Percentiles rank a stretch among this genome's conserved stretches.
Conservation (phyloP, 2,797 vertebrate species). For the Echeneis naucrates region DNA sequence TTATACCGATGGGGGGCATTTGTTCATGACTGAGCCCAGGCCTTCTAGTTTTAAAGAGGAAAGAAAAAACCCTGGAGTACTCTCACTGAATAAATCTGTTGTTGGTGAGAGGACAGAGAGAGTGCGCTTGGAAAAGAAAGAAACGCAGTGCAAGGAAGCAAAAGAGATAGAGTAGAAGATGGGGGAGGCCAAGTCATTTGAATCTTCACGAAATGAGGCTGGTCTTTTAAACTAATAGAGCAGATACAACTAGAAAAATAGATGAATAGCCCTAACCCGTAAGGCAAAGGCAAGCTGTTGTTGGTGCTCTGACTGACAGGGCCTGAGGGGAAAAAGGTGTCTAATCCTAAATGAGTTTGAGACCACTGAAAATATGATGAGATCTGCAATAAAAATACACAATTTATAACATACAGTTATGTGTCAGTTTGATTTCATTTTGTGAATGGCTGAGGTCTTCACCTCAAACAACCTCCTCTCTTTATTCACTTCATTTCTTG, state of each 20-base stretch:
- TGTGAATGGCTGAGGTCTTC: slow-evolving; percentile 9
- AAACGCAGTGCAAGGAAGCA: not conserved
- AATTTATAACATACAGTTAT: not conserved
- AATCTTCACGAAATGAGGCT: not conserved
- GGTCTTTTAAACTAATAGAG: slow-evolving; percentile 2
- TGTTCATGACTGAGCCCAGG: slow-evolving; percentile 9
- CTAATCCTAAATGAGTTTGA: not conserved
- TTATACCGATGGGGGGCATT: not conserved
- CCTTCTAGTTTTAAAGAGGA: not conserved
- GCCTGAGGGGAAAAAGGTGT: not conserved
- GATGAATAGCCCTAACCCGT: not conserved
- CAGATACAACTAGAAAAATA: slow-evolving; percentile 1
- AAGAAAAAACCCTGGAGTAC: slow-evolving; percentile 2
- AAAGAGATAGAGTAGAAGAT: slow-evolving; percentile 1
- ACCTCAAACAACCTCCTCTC: slow-evolving; percentile 30
- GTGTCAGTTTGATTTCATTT: not conserved
- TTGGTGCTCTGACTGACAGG: not conserved
- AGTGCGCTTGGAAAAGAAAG: not conserved
- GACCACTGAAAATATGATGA: not conserved
- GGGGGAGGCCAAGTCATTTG: slow-evolving; percentile 15
- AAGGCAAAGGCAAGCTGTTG: slow-evolving; percentile 8
- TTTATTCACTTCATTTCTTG: slow-evolving; percentile 11
- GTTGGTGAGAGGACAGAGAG: not conserved
- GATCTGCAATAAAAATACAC: not conserved
- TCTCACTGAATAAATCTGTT: slow-evolving; percentile 15